phyloP scores from a whole-genome alignment of 2,888 invertebrate species.

The Oscheius onirici region DNA sequence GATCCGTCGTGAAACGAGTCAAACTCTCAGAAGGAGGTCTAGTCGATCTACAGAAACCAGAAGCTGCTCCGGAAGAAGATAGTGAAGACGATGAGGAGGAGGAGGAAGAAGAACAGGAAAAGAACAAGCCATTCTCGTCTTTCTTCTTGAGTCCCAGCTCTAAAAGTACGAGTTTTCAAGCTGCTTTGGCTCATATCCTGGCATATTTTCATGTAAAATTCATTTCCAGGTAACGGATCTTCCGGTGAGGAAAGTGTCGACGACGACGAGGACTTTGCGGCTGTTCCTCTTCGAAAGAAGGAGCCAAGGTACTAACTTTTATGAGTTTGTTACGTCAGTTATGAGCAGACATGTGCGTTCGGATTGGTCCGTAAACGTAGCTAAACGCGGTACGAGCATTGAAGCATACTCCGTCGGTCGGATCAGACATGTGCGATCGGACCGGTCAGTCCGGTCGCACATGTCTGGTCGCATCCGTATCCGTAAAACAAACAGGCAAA shows the following conservation, averaged over 20 bases:
- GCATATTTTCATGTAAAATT: too few species aligned
- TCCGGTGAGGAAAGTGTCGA: slow-evolving; percentile 2
- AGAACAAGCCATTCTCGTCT: neutral
- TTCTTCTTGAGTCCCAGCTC: slow-evolving; percentile 1
- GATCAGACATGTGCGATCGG: too few species aligned
- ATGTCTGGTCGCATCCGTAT: too few species aligned
- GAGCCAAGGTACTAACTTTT: neutral
- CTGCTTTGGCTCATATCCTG: too few species aligned
- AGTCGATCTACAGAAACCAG: slow-evolving; percentile 1
- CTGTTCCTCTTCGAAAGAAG: neutral
- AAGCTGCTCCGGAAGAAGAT: neutral
- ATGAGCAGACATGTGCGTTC: too few species aligned
- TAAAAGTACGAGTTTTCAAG: neutral
- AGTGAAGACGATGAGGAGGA: neutral
- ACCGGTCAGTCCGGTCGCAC: too few species aligned
- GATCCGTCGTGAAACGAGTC: slow-evolving; percentile 8
- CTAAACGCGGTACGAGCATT: too few species aligned
- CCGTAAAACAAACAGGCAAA: too few species aligned
- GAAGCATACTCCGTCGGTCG: too few species aligned
- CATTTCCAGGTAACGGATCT: neutral
- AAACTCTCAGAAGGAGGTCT: slow-evolving; percentile 19
- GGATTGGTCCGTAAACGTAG: too few species aligned
- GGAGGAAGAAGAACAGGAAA: neutral
- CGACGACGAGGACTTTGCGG: slow-evolving; percentile 2
- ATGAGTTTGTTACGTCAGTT: too few species aligned